Evolutionary conservation across 2,797 vertebrate genomes (phyloP).

Genomic region (Brachyalestes nurse): DNA sequence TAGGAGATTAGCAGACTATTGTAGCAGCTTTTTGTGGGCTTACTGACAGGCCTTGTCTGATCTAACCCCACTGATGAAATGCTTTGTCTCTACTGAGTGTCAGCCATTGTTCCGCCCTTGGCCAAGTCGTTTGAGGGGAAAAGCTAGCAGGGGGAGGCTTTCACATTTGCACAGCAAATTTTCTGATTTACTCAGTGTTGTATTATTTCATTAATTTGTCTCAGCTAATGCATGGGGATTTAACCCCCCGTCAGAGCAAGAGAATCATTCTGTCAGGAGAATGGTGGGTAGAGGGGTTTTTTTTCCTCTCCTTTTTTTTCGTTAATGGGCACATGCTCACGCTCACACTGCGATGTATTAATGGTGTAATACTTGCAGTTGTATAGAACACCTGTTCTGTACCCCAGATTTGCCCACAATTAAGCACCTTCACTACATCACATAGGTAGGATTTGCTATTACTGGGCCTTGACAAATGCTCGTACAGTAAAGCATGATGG

Average conservation of each 20-base stretch:
- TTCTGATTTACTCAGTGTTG: conserved; percentile 60
- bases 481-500: not conserved
- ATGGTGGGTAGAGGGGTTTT: not conserved
- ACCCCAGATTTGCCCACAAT: conserved; percentile 16
- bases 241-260: conserved; percentile 42
- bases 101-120: conserved; percentile 57
- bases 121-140: conserved; percentile 44
- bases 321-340: conserved; percentile 21
- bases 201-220: conserved; percentile 62
- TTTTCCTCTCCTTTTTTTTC: conserved; percentile 21
- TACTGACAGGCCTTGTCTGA: conserved; percentile 64
- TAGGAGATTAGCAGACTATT: conserved; percentile 84
- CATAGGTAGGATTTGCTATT: not conserved
- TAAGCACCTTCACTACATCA: conserved; percentile 9
- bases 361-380: conserved; percentile 27
- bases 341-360: conserved; percentile 20
- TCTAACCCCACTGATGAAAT: conserved; percentile 74
- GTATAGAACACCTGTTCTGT: conserved; percentile 23
- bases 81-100: conserved; percentile 71
- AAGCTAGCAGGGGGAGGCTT: conserved; percentile 51
- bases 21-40: conserved; percentile 79
- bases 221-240: conserved; percentile 59
- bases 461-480: not conserved
- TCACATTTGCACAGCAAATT: conserved; percentile 64
- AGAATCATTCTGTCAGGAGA: conserved; percentile 49